Evolutionary conservation across 2,888 invertebrate species (phyloP).

Genomic region (Tipula vernalis): DNA sequence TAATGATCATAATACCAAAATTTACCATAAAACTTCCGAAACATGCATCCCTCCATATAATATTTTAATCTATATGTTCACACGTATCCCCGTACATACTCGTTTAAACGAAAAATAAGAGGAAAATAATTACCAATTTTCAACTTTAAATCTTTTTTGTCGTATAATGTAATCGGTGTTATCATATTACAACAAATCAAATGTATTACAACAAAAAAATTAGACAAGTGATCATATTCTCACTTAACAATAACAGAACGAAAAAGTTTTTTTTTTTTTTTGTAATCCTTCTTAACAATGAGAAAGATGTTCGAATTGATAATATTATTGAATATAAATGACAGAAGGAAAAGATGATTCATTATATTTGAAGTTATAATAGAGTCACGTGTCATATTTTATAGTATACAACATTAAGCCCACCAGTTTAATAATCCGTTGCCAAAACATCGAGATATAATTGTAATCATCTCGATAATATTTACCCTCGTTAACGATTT

Average conservation of each 20-base stretch:
- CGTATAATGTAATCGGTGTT: neutral
- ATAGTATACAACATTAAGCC: neutral
- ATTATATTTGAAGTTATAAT: neutral
- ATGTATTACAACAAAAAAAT: neutral
- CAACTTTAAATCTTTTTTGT: neutral
- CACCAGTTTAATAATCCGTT: neutral
- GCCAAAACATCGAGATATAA: neutral
- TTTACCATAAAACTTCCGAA: neutral
- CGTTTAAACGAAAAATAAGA: neutral
- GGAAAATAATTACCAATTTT: neutral
- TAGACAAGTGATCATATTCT: conserved; percentile 4
- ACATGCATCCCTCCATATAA: neutral
- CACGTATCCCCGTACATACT: neutral
- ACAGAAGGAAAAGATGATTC: neutral
- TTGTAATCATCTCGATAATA: neutral
- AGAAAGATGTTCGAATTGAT: neutral
- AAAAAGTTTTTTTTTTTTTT: neutral
- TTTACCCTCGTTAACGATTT: neutral
- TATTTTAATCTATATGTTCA: neutral
- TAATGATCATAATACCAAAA: neutral
- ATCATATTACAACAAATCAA: neutral
- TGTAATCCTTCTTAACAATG: neutral
- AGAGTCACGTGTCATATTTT: neutral
- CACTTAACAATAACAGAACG: neutral
- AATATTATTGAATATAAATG: neutral